Evolutionary conservation across 2,113 vertebrate genomes (phyloP), one percentile per base, ranked within the genome.

Genomic region (Thunnus thynnus): DNA sequence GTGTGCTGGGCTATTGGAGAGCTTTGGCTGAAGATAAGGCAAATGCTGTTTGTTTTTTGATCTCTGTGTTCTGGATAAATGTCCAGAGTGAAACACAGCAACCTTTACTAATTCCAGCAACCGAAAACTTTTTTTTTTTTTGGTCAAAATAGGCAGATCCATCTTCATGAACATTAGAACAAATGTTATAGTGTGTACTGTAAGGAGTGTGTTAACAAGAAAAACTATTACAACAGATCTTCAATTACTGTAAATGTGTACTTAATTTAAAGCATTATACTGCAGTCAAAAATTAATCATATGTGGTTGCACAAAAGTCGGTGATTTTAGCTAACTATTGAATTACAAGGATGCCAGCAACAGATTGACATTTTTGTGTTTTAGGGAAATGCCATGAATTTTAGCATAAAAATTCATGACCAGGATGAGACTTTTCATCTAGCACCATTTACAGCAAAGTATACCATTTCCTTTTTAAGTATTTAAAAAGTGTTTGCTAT

Each of bases 41-140:
- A 60, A 68, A 66, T 32, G 25, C 13, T 58, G 6, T 87, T 65
- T 80, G 44, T 54, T 47, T 62, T 60, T 78, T 68, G 2, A 73
- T 82, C 63, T 41, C 18, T 2, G 9, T 58, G 41, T 50, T 70
- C 47, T 17, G 10, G 16, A 82, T 64, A 52, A 55, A 50, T 56
- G 41, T 27, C n/a, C 14, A 20, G 17, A 56, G 17, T 63, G 50
- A 13, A 55, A 22, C 22, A 41, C 16, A 55, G 22, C 44, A 48
- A 63, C 50, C 48, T 73, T 47, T 41, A 41, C 22, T 27, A 27
- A 72, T 63, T 69, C 2, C 25, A 54, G 11, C 9, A 41, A 52
- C 9, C 76, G 27, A 20, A 16, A 16, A 17, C 3, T 41, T 41
- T 9, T 41, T 41, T 25, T 6, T 41, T 8, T 56, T 13, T 54